A percentile compares a stretch with the other conserved stretches of the same genome.
Conservation (phyloP, 2,113 vertebrate genomes). For the Pedionomus torquatus region DNA sequence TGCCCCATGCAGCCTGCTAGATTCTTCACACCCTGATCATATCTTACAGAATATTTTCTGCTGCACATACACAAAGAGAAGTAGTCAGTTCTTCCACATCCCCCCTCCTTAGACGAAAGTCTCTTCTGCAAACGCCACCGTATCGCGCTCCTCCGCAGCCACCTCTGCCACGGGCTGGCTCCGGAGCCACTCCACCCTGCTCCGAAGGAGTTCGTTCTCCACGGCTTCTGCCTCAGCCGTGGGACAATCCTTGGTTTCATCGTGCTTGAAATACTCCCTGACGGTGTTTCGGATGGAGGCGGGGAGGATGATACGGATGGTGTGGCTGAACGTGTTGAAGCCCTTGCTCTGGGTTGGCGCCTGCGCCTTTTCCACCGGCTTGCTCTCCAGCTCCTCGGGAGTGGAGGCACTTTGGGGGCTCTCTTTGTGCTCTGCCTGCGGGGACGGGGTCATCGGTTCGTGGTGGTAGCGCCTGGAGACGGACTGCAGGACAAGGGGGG, state of each 20-base stretch:
- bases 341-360: conserved; percentile 12
- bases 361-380: background rate
- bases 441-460: background rate
- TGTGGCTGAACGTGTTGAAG: conserved; percentile 59
- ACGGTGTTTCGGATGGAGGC: conserved; percentile 69
- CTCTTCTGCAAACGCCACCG: conserved; percentile 25
- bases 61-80: background rate
- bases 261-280: conserved; percentile 72
- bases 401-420: background rate
- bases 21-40: conserved; percentile 23
- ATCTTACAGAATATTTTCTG: conserved; percentile 31
- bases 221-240: background rate
- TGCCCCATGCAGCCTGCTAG: background rate
- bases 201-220: conserved; percentile 62
- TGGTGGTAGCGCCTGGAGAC: conserved; percentile 33
- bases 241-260: background rate
- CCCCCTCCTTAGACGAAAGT: conserved; percentile 55
- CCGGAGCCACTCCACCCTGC: conserved; percentile 56
- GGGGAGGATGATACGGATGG: conserved; percentile 75
- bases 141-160: background rate
- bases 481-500: conserved; percentile 72
- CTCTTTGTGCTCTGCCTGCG: background rate
- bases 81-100: background rate
- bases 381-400: background rate
- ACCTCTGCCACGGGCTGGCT: background rate